These are phyloP conservation scores for Pseudochirops corinnae DNA, from an alignment of 2,797 vertebrate species.

Conservation along the genomic window DNA sequence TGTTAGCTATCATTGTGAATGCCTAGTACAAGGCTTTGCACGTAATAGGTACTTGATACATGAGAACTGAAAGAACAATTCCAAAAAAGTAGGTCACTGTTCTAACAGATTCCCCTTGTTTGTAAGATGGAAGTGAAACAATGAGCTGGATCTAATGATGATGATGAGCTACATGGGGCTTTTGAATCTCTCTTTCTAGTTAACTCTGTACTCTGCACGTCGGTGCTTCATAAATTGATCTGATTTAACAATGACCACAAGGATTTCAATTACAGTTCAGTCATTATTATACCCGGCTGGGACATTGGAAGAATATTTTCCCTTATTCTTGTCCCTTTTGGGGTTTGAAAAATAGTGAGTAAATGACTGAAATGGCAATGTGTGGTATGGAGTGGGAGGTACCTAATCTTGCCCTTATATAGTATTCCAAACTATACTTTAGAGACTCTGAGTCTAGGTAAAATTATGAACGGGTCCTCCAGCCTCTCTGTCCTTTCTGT, in stretches of 20 bases:
- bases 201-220: background rate
- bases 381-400: background rate
- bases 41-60: background rate
- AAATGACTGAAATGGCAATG: background rate
- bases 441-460: background rate
- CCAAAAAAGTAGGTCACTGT: background rate
- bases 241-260: background rate
- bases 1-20: background rate
- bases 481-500: background rate
- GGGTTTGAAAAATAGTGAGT: conserved; percentile 6
- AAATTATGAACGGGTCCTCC: background rate
- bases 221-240: background rate
- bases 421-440: background rate
- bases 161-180: background rate
- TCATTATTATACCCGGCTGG: background rate
- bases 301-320: background rate
- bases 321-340: background rate
- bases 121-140: background rate
- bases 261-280: background rate
- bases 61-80: background rate
- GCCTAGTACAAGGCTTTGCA: background rate
- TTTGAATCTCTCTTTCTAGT: background rate
- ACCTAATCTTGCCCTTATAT: background rate
- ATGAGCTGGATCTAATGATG: background rate
- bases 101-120: background rate